Base-by-base conservation (phyloP, 2,888 invertebrate genomes). In the Drosophila histrio region DNA sequence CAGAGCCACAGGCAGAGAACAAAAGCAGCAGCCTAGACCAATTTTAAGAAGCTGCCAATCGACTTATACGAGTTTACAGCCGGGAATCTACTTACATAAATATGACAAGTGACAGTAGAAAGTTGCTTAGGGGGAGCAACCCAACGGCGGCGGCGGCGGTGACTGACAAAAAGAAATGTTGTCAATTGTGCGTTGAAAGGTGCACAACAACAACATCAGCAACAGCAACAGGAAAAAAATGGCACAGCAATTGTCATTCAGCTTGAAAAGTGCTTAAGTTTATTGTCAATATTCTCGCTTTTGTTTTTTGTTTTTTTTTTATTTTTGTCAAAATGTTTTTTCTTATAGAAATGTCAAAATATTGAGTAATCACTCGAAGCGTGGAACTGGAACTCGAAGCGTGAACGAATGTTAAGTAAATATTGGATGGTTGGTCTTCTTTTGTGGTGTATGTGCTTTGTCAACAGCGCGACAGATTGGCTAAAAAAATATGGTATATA, bases 241-340 rank as follows among this genome's bases (percentile, higher is more conserved):
- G 88, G 87, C 87, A 87, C 77, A 87, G 86, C 83, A 85, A 87
- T 85, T 85, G 84, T 85, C 83, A 85, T 85, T 77, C 86, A 76
- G 86, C 46, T 67, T 82, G 67, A 77, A 77, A 85, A 79, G 54
- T 64, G 88, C 87, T 85, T 87, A 87, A 87, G 87, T 79, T 77
- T 79, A 83, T 85, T 85, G 84, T 85, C 84, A 87, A 85, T 79
- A 85, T 79, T 72, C 77, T 66, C 64, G 54, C 63, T 49, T 17
- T 72, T 72, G 63, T 69, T 72, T 70, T 70, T 21, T 30, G 41
- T 32, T 22, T 22, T 28, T 57, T 36, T 61, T 36, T 49, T 43
- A 11, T 19, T 2, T 30, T 24, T 44, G 21, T 26, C 17, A 17
- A 15, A 26, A 41, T 34, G 15, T 36, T 38, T 53, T 54, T 62